phyloP scores from a whole-genome alignment of 2,888 invertebrate genomes.

The Linyphia triangularis region DNA sequence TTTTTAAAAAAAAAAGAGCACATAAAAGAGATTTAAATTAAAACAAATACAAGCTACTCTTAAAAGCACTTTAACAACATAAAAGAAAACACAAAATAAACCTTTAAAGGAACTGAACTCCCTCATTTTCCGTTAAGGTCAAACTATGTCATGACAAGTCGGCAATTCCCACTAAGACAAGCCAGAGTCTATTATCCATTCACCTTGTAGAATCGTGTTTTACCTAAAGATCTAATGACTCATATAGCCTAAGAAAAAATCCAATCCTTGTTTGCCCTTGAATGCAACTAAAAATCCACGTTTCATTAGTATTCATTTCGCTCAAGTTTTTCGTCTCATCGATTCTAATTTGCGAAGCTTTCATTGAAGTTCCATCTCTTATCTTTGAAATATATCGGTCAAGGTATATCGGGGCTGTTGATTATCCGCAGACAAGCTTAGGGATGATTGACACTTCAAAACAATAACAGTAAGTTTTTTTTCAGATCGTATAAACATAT shows the following conservation, averaged over 20 bases:
- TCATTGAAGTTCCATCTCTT: background rate
- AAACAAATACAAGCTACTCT: background rate
- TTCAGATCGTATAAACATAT: slow-evolving; percentile 16
- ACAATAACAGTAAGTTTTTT: slow-evolving; percentile 34
- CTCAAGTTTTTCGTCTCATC: slow-evolving; percentile 14
- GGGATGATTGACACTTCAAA: slow-evolving; percentile 37
- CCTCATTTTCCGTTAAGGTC: background rate
- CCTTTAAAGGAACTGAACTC: background rate
- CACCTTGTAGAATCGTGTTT: slow-evolving; percentile 42
- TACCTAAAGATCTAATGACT: slow-evolving; percentile 29
- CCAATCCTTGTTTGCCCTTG: slow-evolving; percentile 35
- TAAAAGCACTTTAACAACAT: background rate
- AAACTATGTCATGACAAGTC: background rate
- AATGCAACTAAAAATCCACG: background rate
- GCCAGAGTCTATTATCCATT: slow-evolving; percentile 19
- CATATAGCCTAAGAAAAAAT: slow-evolving; percentile 5
- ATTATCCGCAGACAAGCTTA: background rate
- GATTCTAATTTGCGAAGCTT: slow-evolving; percentile 30
- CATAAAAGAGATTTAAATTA: background rate
- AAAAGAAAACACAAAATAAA: background rate
- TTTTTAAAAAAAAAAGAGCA: background rate
- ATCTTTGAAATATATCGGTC: slow-evolving; percentile 46
- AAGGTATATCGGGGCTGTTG: slow-evolving; percentile 30
- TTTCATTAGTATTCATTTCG: slow-evolving; percentile 22
- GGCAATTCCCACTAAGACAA: background rate